Evolutionary conservation across 1,140 invertebrate species (phyloP), one percentile per base, ranked within the genome.

Genomic region (Piezodorus guildinii): DNA sequence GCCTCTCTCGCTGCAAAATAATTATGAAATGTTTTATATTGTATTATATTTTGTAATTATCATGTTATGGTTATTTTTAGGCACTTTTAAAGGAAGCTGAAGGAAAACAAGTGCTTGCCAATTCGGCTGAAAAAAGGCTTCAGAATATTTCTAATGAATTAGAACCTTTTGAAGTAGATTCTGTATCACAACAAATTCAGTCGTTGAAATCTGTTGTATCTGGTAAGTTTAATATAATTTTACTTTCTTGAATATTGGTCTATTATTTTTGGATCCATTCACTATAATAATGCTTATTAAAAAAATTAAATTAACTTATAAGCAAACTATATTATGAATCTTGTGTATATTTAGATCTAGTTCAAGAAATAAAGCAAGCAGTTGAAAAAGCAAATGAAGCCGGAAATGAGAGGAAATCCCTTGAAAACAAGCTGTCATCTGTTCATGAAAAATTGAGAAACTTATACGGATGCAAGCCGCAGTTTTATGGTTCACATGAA

Each of bases 111-210:
- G 81, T 88, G 2, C 77, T 91, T 8, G 83, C 91, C 45, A 87
- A 91, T 66, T 87, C 86, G 3, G 74, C 94, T 10, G 84, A 88
- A 68, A 90, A 90, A 72, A 85, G 90, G 54, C 81, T 94, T 5
- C 82, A 84, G 49, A 87, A 87, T 61, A 86, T 96, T 77, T 82
- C 87, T 70, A 82, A 85, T 65, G 91, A 95, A 73, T 72, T 95
- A n/a, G 90, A 94, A 72, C 80, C 82, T 62, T 79, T 62, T 54
- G 65, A 66, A 61, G 51, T 66, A 17, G 49, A 66, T 23, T 16
- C 52, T 15, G 39, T 62, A 25, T 34, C 43, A 30, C 52, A 61
- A 34, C 61, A 66, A 17, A 60, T 66, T 17, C 52, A 64, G 12
- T 23, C 16, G 0, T 62, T 66, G 39, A 27, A 61, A 21, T 19